Evolutionary conservation across 2,888 invertebrate species (phyloP).

Genomic region (Apodemia zela): DNA sequence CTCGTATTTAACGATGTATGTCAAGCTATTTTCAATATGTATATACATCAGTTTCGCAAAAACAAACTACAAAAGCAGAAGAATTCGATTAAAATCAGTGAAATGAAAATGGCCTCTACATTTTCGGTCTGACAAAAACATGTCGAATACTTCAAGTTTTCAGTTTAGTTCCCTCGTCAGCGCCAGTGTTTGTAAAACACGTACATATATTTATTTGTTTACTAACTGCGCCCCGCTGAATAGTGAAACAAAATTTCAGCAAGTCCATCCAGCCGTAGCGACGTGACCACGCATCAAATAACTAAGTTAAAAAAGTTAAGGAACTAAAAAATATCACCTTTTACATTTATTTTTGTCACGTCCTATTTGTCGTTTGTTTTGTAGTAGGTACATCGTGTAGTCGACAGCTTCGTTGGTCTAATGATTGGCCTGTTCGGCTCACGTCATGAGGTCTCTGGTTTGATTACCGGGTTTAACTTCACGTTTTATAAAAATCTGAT

Average conservation of each 20-base stretch:
- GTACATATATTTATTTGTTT: background rate
- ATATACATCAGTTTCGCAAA: no score
- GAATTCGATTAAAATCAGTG: no score
- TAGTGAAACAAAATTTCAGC: background rate
- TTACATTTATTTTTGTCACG: background rate
- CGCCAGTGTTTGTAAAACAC: background rate
- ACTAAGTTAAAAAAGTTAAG: background rate
- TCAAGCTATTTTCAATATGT: no score
- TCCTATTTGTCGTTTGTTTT: background rate
- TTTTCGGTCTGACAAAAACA: no score
- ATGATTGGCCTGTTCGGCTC: background rate
- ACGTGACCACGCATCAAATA: slow-evolving; percentile 4
- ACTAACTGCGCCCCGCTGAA: background rate
- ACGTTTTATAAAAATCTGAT: no score
- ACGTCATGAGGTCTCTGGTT: no score
- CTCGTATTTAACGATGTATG: no score
- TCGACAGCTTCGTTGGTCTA: background rate
- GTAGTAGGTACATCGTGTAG: background rate
- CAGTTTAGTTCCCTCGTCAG: background rate
- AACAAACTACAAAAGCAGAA: no score
- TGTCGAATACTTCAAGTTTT: background rate
- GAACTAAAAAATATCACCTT: background rate
- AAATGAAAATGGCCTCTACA: no score
- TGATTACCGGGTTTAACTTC: no score
- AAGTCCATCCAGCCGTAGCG: background rate